Percentiles rank a stretch among this genome's conserved stretches.
Evolutionary conservation across 2,888 invertebrate genomes (phyloP).

Genomic region (Diloba caeruleocephala): DNA sequence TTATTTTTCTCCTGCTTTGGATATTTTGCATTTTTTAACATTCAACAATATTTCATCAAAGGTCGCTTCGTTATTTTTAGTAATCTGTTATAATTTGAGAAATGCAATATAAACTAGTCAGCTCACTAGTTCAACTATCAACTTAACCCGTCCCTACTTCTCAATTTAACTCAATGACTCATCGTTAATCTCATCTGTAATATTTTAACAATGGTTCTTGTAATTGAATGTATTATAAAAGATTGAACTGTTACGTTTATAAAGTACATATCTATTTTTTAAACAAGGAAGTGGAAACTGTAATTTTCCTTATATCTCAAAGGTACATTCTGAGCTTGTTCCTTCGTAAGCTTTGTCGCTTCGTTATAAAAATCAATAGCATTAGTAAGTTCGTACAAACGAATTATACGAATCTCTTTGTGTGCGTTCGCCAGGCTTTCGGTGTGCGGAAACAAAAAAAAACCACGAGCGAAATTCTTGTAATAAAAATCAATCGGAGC

Average conservation of each 20-base stretch:
- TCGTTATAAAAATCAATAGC: constrained; percentile 89
- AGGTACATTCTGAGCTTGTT: constrained; percentile 55
- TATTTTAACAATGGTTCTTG: too few species aligned
- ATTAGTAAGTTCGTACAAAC: constrained; percentile 88
- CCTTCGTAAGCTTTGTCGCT: constrained; percentile 66
- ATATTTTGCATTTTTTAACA: too few species aligned
- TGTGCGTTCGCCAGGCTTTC: constrained; percentile 80
- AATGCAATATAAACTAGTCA: too few species aligned
- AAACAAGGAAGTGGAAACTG: constrained; percentile 25
- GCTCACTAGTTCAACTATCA: too few species aligned
- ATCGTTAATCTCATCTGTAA: too few species aligned
- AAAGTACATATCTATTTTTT: not conserved
- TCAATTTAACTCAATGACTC: too few species aligned
- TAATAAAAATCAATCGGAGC: constrained; percentile 90
- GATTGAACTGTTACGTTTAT: not conserved
- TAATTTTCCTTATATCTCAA: constrained; percentile 37
- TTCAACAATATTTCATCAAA: too few species aligned
- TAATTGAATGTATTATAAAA: not conserved
- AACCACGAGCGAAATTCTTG: constrained; percentile 88
- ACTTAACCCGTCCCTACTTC: too few species aligned
- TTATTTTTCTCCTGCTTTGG: too few species aligned
- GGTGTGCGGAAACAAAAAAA: constrained; percentile 86
- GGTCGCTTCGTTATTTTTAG: too few species aligned
- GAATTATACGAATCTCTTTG: constrained; percentile 86
- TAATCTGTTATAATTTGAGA: too few species aligned